Base-by-base conservation (phyloP, 2,113 vertebrate species). In the Zingel zingel region DNA sequence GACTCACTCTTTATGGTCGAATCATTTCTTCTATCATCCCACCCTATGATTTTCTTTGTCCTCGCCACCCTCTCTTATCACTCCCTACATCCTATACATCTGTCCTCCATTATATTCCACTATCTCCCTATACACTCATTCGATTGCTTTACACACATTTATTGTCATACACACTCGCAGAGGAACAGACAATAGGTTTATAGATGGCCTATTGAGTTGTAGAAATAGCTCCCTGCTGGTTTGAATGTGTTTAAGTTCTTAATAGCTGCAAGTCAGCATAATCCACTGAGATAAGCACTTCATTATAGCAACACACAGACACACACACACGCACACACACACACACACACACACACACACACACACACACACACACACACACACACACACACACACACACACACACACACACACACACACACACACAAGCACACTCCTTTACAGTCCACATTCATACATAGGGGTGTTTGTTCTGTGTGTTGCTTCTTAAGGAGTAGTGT, bases 231-330 rank as follows among this genome's bases (percentile, higher is more conserved):
- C 88, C 84, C 80, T 43, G 53, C 73, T 82, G 91, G 79, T 89
- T 89, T 90, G 79, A 88, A 90, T 92, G 87, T 84, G 84, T 86
- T 88, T 77, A 92, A 89, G 66, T 86, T 88, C 73, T 83, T 87
- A 90, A 88, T 91, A 89, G 84, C 80, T 89, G 85, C 89, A 77
- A 90, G 92, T 93, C 92, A 91, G 93, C 91, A 89, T 84, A 90
- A 89, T 86, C 82, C 83, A 69, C 81, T 12, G 62, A 70, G 82
- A 92, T 88, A 87, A 81, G 82, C 70, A 30, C 79, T 56, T 47
- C 53, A 83, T 86, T 86, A 88, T 78, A 82, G 50, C 74, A 64
- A 59, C n/a, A n/a, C 50, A 82, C 50, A 64, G 19, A 39, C 78
- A 56, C 77, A 70, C 71, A 61, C 62, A 57, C 63, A 61, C 54